These are phyloP conservation scores for Solenopsis invicta DNA, from an alignment of 1,140 invertebrate species.

Conservation along the genomic window DNA sequence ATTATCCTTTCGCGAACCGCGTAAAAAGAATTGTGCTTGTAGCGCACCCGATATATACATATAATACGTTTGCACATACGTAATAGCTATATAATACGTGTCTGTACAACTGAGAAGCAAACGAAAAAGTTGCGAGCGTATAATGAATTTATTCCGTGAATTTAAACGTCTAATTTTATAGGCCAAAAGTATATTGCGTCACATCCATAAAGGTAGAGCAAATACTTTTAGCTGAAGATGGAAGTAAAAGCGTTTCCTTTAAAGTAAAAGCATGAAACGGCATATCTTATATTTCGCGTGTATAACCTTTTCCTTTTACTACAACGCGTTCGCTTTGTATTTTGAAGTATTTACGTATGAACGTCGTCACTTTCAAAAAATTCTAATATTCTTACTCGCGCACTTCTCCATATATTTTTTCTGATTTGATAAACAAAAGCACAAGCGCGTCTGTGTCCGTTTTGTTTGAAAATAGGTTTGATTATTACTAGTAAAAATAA, in stretches of 20 bases:
- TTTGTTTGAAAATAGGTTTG: too few species aligned
- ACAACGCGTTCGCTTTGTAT: constrained; percentile 36
- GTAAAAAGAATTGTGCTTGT: neutral
- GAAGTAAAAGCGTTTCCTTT: constrained; percentile 47
- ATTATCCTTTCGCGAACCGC: neutral
- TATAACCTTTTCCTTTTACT: constrained; percentile 31
- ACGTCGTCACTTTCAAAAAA: constrained; percentile 26
- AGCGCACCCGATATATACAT: too few species aligned
- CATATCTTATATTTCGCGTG: constrained; percentile 8
- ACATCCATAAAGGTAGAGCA: constrained; percentile 39
- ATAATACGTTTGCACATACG: too few species aligned
- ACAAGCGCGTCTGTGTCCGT: neutral
- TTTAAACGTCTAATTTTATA: constrained; percentile 44
- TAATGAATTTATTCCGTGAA: constrained; percentile 17
- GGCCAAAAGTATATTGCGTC: constrained; percentile 33
- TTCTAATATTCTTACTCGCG: constrained; percentile 30
- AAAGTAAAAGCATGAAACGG: constrained; percentile 36
- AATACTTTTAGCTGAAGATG: constrained; percentile 39
- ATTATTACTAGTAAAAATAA: too few species aligned
- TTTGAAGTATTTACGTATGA: constrained; percentile 28
- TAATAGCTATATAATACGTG: neutral
- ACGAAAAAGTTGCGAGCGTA: neutral
- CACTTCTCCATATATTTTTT: neutral
- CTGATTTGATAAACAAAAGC: neutral
- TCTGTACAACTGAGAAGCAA: neutral